Percentiles rank a stretch among this genome's conserved stretches.
phyloP scores from a whole-genome alignment of 2,113 vertebrate species.

The Callospermophilus lateralis region DNA sequence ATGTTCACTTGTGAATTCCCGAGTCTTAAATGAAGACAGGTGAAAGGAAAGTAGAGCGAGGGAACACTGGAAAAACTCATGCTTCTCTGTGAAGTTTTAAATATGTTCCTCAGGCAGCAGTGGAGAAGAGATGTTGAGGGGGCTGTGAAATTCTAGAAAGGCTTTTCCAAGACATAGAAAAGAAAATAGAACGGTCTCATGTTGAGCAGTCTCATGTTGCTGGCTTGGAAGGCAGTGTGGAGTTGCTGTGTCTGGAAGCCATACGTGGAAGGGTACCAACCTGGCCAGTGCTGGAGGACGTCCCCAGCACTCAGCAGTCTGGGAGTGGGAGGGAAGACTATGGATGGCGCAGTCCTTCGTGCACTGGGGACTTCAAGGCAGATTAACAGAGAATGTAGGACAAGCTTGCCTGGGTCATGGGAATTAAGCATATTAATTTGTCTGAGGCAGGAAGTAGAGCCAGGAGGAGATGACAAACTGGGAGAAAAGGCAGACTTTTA shows the following conservation, averaged over 20 bases:
- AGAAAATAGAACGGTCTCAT: not conserved
- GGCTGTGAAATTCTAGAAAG: not conserved
- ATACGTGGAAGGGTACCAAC: too few species aligned
- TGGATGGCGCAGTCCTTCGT: not conserved
- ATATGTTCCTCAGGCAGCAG: not conserved
- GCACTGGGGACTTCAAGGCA: not conserved
- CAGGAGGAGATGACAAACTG: not conserved
- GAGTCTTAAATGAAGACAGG: not conserved
- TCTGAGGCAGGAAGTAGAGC: not conserved
- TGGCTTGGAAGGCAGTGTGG: not conserved
- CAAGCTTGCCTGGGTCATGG: not conserved
- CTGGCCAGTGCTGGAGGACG: not conserved
- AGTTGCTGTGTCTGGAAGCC: not conserved
- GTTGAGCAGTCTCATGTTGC: not conserved
- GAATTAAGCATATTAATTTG: not conserved
- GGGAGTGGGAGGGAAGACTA: not conserved
- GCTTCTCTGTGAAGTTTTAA: not conserved
- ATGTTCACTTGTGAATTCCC: constrained; percentile 9
- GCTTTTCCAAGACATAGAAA: not conserved
- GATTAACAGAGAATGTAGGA: not conserved
- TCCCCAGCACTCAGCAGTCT: not conserved
- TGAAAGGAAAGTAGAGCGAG: not conserved
- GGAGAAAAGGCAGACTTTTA: not conserved
- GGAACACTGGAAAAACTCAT: not conserved
- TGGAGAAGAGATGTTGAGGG: not conserved